Base-by-base conservation (phyloP, 2,888 invertebrate genomes). In the Troides oblongomaculatus region DNA sequence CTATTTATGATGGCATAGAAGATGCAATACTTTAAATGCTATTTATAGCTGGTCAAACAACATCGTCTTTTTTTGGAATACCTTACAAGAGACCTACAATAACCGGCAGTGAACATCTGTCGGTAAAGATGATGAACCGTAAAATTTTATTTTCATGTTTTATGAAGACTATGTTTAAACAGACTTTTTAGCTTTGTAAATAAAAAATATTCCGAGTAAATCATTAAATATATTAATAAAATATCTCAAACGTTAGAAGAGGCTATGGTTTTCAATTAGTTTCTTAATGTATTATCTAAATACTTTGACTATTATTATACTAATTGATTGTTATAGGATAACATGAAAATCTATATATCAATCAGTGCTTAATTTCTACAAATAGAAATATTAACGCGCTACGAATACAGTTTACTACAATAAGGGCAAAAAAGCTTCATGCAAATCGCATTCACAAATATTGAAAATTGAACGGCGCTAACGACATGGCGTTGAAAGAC, bases 381-480 rank as follows among this genome's bases (percentile, higher is more conserved):
- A 53, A 7, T 7, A n/a, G 7, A 53, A n/a, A n/a, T n/a, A n/a
- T 53, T 7, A n/a, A n/a, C 6, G 8, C 18, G 18, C 18, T 12
- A 18, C 18, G 18, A 6, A 18, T 14, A 50, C 4, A n/a, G 53
- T n/a, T 6, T n/a, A 53, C n/a, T n/a, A n/a, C 53, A 53, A 18
- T 58, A n/a, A 58, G 7, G 8, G 30, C 62, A 63, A 63, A 56
- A 62, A 63, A 58, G 18, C 21, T 61, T 53, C 53, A 56, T 43
- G 64, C 61, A 64, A 69, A 61, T 46, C 61, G 61, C 56, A 59
- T n/a, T 56, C 53, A 43, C 64, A 64, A 64, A 64, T 64, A 69
- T 61, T 57, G 65, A 62, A 69, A 65, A 36, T 17, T 58, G 57
- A 69, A 65, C 60, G 59, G 69, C 50, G 66, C 62, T 70, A 70